phyloP scores from a whole-genome alignment of 2,888 invertebrate species.

The Idaea biselata region DNA sequence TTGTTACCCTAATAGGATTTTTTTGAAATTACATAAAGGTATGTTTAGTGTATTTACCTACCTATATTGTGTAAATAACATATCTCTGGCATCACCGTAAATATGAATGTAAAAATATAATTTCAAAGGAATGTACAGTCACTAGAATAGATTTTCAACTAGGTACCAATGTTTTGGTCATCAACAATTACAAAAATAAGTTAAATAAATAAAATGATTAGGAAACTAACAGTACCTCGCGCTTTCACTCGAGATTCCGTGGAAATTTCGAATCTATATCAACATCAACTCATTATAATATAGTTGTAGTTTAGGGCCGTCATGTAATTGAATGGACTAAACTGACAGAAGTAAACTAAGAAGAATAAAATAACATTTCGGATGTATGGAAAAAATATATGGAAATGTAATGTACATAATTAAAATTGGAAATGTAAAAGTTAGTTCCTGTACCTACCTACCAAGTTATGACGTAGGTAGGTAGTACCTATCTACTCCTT shows the following conservation, averaged over 20 bases:
- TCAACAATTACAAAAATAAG: background rate
- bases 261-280: background rate
- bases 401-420: too few relatives aligned
- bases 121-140: constrained; percentile 26
- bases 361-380: too few relatives aligned
- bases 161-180: background rate
- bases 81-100: constrained; percentile 10
- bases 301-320: too few relatives aligned
- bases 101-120: constrained; percentile 10
- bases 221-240: background rate
- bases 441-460: too few relatives aligned
- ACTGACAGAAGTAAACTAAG: too few relatives aligned
- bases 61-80: background rate
- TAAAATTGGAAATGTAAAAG: too few relatives aligned
- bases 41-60: too few relatives aligned
- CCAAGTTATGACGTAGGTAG: too few relatives aligned
- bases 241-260: background rate
- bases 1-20: background rate
- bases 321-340: too few relatives aligned
- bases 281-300: background rate
- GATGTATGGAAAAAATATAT: too few relatives aligned
- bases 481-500: too few relatives aligned
- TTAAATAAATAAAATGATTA: background rate
- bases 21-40: background rate
- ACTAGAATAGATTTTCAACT: background rate